Conservation (phyloP, 2,888 invertebrate genomes). For the Patella caerulea region DNA sequence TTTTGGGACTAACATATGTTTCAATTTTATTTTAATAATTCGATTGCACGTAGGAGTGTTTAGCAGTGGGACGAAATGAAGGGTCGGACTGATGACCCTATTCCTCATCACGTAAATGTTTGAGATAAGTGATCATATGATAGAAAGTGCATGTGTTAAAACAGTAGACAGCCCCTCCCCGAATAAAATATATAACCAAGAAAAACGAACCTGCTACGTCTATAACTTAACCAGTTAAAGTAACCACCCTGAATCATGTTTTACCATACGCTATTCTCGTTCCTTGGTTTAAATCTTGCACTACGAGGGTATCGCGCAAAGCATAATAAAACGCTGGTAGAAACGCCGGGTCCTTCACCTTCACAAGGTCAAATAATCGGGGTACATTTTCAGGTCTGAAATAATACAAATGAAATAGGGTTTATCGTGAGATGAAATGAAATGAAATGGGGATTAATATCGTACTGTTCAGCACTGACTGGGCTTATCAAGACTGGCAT, state of each 20-base stretch:
- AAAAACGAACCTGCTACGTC: constrained; percentile 83
- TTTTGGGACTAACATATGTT: no score
- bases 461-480: no score
- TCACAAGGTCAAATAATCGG: constrained; percentile 91
- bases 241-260: constrained; percentile 67
- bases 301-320: constrained; percentile 87
- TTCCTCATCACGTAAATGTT: no score
- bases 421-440: neutral
- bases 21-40: no score
- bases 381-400: constrained; percentile 85
- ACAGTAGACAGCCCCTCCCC: no score
- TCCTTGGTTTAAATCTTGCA: constrained; percentile 89
- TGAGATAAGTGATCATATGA: no score
- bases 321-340: constrained; percentile 92
- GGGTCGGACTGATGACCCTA: no score
- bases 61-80: no score
- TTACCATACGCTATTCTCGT: constrained; percentile 81
- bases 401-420: constrained; percentile 14
- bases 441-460: no score
- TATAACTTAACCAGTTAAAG: constrained; percentile 82
- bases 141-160: no score
- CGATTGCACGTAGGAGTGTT: no score
- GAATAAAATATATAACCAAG: neutral
- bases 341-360: constrained; percentile 81
- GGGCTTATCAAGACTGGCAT: no score